These are phyloP conservation scores for Camponotus fellah DNA, from an alignment of 2,888 invertebrate genomes.

Conservation along the genomic window DNA sequence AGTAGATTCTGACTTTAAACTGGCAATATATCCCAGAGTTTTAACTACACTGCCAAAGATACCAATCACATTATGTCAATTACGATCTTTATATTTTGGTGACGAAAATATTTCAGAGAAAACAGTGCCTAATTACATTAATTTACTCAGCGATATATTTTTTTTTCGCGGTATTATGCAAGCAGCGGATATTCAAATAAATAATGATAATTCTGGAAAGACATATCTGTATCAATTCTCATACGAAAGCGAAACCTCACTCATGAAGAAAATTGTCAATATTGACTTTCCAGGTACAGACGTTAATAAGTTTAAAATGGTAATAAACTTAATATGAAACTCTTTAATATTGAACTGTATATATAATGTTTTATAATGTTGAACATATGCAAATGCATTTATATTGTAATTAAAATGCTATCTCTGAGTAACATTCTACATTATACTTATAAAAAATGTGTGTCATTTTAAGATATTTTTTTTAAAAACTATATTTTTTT, in stretches of 20 bases:
- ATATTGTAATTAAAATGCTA: too few relatives aligned
- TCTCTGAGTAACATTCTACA: too few relatives aligned
- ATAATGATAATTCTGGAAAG: background rate
- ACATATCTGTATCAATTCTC: conserved; percentile 80
- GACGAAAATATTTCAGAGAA: conserved; percentile 63
- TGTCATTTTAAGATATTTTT: background rate
- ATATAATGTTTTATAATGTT: too few relatives aligned
- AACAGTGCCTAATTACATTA: conserved; percentile 60
- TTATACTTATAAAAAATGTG: background rate
- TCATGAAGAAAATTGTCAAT: conserved; percentile 63
- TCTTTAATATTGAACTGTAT: too few relatives aligned
- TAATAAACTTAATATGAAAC: too few relatives aligned
- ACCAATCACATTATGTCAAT: conserved; percentile 50
- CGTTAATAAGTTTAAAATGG: background rate
- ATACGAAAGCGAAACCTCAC: conserved; percentile 70
- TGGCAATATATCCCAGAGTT: background rate
- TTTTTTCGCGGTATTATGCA: conserved; percentile 77
- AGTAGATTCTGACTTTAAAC: conserved; percentile 64
- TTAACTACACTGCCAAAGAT: background rate
- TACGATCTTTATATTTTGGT: conserved; percentile 76
- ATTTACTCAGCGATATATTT: conserved; percentile 70
- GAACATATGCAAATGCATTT: too few relatives aligned
- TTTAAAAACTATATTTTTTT: too few relatives aligned
- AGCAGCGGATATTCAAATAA: conserved; percentile 69
- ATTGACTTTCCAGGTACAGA: conserved; percentile 72